phyloP scores from a whole-genome alignment of 2,888 invertebrate species.

The Micoletzkya japonica region DNA sequence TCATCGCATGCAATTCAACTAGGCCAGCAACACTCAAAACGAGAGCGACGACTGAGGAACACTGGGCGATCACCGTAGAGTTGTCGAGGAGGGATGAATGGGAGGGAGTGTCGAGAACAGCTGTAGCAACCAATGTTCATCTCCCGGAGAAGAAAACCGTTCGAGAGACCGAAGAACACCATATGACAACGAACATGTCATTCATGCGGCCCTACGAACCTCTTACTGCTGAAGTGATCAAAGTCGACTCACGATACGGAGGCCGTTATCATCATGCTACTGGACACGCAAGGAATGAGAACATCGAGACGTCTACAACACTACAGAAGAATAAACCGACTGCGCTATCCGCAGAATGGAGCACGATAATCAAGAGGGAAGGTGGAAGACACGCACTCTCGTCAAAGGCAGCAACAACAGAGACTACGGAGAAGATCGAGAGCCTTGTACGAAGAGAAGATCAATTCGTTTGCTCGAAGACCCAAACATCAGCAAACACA shows the following conservation, averaged over 20 bases:
- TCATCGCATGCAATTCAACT: slow-evolving; percentile 40
- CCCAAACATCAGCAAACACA: slow-evolving; percentile 29
- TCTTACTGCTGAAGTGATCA: background rate
- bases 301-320: background rate
- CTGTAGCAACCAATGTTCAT: slow-evolving; percentile 31
- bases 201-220: slow-evolving; percentile 4
- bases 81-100: slow-evolving; percentile 34
- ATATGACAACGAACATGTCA: slow-evolving; percentile 14
- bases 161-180: slow-evolving; percentile 6
- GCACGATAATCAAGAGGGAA: slow-evolving; percentile 19
- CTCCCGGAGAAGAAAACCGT: slow-evolving; percentile 15
- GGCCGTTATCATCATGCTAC: slow-evolving; percentile 27
- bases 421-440: slow-evolving; percentile 29
- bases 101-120: slow-evolving; percentile 33
- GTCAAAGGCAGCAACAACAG: slow-evolving; percentile 32
- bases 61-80: slow-evolving; percentile 35
- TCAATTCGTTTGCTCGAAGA: slow-evolving; percentile 31
- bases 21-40: slow-evolving; percentile 36
- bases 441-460: slow-evolving; percentile 31
- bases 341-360: slow-evolving; percentile 15
- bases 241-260: slow-evolving; percentile 16
- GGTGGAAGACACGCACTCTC: slow-evolving; percentile 40
- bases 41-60: slow-evolving; percentile 42
- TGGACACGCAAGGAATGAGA: slow-evolving; percentile 19
- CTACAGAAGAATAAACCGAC: slow-evolving; percentile 3